phyloP scores from a whole-genome alignment of 2,888 invertebrate species.

The Hemithea aestivaria region DNA sequence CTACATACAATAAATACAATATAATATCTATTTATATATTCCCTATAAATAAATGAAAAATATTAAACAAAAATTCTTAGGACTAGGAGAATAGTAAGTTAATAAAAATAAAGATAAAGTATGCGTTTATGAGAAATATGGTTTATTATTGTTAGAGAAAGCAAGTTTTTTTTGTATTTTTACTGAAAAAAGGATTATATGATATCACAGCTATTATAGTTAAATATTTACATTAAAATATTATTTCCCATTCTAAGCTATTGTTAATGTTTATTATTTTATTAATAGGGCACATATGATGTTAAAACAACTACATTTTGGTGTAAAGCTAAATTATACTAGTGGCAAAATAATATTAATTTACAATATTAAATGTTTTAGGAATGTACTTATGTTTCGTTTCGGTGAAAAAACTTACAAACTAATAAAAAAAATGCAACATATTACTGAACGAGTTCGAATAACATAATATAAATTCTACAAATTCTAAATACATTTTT shows the following conservation, averaged over 20 bases:
- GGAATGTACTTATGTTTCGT: conserved; percentile 27
- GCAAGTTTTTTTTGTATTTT: conserved; percentile 39
- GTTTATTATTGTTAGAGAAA: conserved; percentile 28
- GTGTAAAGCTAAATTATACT: conserved; percentile 73
- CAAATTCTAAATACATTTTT: no score
- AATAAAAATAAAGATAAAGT: conserved; percentile 1
- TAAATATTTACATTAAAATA: conserved; percentile 36
- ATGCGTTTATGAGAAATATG: conserved; percentile 1
- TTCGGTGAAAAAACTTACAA: conserved; percentile 16
- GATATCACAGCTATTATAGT: conserved; percentile 75
- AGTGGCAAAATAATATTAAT: conserved; percentile 62
- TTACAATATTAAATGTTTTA: conserved; percentile 29
- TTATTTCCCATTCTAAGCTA: conserved; percentile 30
- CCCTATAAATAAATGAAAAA: conserved; percentile 45
- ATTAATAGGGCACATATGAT: conserved; percentile 44
- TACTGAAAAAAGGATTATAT: conserved; percentile 46
- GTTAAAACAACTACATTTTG: conserved; percentile 64
- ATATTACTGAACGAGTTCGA: no score
- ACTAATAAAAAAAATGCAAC: conserved; percentile 33
- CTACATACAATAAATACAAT: conserved; percentile 59
- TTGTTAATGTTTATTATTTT: conserved; percentile 35
- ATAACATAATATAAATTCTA: no score
- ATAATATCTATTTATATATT: conserved; percentile 42
- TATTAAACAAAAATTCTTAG: conserved; percentile 54
- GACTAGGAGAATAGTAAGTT: conserved; percentile 56